Base-by-base conservation (phyloP, 1,140 invertebrate genomes). In the Chymomyza costata region DNA sequence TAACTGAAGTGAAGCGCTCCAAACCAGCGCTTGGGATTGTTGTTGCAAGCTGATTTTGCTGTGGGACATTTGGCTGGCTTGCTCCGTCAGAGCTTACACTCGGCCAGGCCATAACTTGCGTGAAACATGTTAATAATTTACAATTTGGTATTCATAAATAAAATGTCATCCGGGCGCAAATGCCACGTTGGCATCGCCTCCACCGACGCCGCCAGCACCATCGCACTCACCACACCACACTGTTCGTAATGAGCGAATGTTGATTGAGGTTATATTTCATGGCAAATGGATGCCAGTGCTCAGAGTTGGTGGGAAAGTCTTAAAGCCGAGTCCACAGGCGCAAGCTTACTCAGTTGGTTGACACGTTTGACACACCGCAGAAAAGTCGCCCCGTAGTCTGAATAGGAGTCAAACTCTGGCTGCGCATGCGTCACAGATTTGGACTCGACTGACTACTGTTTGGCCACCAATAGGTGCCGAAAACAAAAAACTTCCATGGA, bases 71-170 rank as follows among this genome's bases (percentile, higher is more conserved):
- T 50, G 31, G 28, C 38, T 46, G 52, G 53, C 54, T 14, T 40
- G 52, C 38, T 45, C 40, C 44, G 46, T 61, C 58, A 61, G 52
- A 61, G 57, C 30, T 41, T 25, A 44, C 51, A 50, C 37, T 61
- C 65, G 60, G 63, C 58, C 62, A 49, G 73, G 73, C 73, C 73
- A 78, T 80, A 73, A 74, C 73, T 80, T 80, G 68, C 74, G 64
- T 80, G 73, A 80, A 81, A 80, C 73, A 81, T 81, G 74, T 80
- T 81, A 81, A 80, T 80, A 80, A 81, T 80, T 80, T 81, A 80
- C 73, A 80, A 80, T 80, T 80, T 81, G 68, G 74, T 80, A 81
- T 81, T 81, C 74, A 80, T 80, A 80, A 80, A 80, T 80, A 80
- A 80, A 81, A 80, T 80, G 71, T 80, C 71, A 78, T 78, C 63